phyloP scores from a whole-genome alignment of 2,797 vertebrate species.

The Arctocebus calabarensis region DNA sequence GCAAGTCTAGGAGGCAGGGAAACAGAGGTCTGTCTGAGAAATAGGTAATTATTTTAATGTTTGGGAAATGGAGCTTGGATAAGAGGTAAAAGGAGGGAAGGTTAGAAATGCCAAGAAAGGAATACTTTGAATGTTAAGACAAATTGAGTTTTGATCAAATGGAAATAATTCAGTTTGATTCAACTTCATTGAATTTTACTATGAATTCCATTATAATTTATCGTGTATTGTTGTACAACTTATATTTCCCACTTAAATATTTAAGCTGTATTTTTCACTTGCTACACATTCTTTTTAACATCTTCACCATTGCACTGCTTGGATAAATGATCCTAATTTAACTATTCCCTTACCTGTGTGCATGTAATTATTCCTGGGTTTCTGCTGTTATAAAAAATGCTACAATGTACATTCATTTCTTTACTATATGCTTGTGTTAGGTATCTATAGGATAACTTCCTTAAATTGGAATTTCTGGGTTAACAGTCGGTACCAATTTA shows the following conservation, averaged over 20 bases:
- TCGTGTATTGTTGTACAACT: background rate
- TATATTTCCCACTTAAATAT: conserved; percentile 27
- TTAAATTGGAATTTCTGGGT: conserved; percentile 69
- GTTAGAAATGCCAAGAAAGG: background rate
- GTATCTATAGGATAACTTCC: conserved; percentile 52
- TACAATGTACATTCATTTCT: conserved; percentile 22
- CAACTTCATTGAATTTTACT: conserved; percentile 48
- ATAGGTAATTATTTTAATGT: background rate
- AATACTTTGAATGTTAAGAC: conserved; percentile 11
- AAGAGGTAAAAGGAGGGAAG: background rate
- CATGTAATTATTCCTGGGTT: conserved; percentile 22
- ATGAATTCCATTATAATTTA: conserved; percentile 37
- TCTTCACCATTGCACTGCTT: conserved; percentile 55
- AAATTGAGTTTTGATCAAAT: conserved; percentile 51
- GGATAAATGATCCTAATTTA: conserved; percentile 19
- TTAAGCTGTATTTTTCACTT: conserved; percentile 52
- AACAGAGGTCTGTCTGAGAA: conserved; percentile 41
- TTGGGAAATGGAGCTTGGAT: conserved; percentile 5
- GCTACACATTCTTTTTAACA: conserved; percentile 42
- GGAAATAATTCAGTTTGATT: conserved; percentile 43
- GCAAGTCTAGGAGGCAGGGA: background rate
- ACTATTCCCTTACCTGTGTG: background rate
- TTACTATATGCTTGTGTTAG: conserved; percentile 60
- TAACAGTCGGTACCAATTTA: conserved; percentile 66
- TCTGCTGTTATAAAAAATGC: conserved; percentile 54